Base-by-base conservation (phyloP, 2,888 invertebrate species). In the Apomyelois bistriatella region DNA sequence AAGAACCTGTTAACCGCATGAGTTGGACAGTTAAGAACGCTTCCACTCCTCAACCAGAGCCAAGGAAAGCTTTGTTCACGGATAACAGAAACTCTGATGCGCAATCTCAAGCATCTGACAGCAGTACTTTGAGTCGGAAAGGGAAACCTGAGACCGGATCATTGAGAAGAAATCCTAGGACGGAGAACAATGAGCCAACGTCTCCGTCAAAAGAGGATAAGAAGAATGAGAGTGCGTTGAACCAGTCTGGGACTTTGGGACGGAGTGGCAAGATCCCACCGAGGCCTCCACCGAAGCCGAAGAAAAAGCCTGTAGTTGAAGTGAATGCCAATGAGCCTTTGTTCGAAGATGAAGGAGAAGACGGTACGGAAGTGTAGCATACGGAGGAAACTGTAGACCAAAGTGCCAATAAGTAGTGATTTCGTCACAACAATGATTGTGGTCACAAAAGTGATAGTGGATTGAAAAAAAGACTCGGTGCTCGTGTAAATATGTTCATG, bases 321-420 rank as follows among this genome's bases (percentile, higher is more conserved):
- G 78, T 84, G 6, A 88, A 78, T 62, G 76, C 88, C 56, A 93
- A 92, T 66, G 95, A 95, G 65, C 95, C 96, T 56, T 83, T 96
- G 59, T 96, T 96, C 73, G 96, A 96, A 76, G 96, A 96, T 76
- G 96, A 96, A 83, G 95, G 96, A 28, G 96, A 96, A 75, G 96
- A 96, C 66, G 96, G 96, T 62, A 96, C 96, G 67, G 96, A 96
- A 91, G 96, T 96, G 91, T 95, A 94, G 92, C 87, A 85, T 70
- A 48, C 43, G 52, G 58, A 53, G 41, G 47, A 62, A 64, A 66
- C 66, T 57, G 64, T 70, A 67, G 65, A 76, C 77, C 80, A 79
- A 84, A 85, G 86, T 88, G 88, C 87, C 89, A 88, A 88, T 78
- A 83, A 82, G 76, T 80, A 81, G 81, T 79, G 79, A 79, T 77